Percentiles rank a stretch among this genome's conserved stretches.
Conservation (phyloP, 2,113 vertebrate species). For the Saccopteryx bilineata region DNA sequence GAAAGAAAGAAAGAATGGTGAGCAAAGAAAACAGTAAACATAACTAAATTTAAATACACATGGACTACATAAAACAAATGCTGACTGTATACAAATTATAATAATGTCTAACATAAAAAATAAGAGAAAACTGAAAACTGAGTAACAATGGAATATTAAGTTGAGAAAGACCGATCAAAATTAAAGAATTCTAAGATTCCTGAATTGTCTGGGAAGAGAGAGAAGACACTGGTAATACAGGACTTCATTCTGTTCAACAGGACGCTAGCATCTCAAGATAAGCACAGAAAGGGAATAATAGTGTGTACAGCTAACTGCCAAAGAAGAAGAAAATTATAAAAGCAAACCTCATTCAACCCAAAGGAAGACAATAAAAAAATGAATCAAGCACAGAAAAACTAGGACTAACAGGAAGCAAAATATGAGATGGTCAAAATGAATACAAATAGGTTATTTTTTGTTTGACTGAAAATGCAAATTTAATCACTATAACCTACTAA, state of each 20-base stretch:
- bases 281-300: background rate
- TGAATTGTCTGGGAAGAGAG: background rate
- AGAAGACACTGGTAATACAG: background rate
- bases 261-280: background rate
- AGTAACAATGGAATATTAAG: background rate
- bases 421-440: background rate
- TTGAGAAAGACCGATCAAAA: slow-evolving; percentile 6
- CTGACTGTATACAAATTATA: background rate
- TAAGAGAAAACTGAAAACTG: background rate
- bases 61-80: background rate
- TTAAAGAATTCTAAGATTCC: slow-evolving; percentile 13
- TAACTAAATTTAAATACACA: slow-evolving; percentile 19
- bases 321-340: slow-evolving; percentile 27
- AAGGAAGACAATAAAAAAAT: slow-evolving; percentile 2
- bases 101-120: background rate
- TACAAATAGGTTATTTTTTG: background rate
- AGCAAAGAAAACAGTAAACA: background rate
- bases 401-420: slow-evolving; percentile 21
- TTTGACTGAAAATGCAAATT: slow-evolving; percentile 37
- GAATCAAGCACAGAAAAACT: background rate
- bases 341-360: background rate
- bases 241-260: background rate
- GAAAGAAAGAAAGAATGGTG: background rate
- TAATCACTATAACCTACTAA: background rate
- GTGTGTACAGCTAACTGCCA: background rate